phyloP scores from a whole-genome alignment of 1,140 invertebrate genomes.

The Aculops lycopersici region DNA sequence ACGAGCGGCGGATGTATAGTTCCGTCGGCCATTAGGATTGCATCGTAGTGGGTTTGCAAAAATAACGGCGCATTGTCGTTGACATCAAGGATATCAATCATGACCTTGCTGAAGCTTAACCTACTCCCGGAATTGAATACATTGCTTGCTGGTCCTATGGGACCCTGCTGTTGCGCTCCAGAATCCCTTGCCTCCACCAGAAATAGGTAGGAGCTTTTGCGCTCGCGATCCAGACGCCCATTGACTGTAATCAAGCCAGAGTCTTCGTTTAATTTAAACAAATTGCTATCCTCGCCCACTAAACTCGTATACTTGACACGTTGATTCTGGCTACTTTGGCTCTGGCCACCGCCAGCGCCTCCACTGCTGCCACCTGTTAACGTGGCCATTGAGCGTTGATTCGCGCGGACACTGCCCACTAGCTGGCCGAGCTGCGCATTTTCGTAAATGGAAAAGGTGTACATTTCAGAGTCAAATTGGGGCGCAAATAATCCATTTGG shows the following conservation, averaged over 20 bases:
- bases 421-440: constrained; percentile 37
- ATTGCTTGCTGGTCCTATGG: not conserved
- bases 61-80: constrained; percentile 60
- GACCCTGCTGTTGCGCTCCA: constrained; percentile 21
- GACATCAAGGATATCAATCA: constrained; percentile 22
- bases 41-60: constrained; percentile 40
- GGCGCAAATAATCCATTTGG: constrained; percentile 32
- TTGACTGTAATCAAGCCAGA: constrained; percentile 37
- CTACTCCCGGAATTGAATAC: not conserved
- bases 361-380: constrained; percentile 16
- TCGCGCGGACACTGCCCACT: constrained; percentile 31
- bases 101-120: not conserved
- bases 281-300: constrained; percentile 25
- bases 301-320: constrained; percentile 5
- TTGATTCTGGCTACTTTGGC: not conserved
- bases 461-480: constrained; percentile 33
- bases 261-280: constrained; percentile 41
- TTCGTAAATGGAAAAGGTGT: constrained; percentile 37
- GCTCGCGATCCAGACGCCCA: constrained; percentile 43
- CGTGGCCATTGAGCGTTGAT: constrained; percentile 29
- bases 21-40: constrained; percentile 34
- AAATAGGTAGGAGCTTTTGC: constrained; percentile 27
- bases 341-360: not conserved
- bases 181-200: constrained; percentile 52
- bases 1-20: constrained; percentile 12